Evolutionary conservation across 2,888 invertebrate species (phyloP).

Genomic region (Sinohyriopsis cumingii): DNA sequence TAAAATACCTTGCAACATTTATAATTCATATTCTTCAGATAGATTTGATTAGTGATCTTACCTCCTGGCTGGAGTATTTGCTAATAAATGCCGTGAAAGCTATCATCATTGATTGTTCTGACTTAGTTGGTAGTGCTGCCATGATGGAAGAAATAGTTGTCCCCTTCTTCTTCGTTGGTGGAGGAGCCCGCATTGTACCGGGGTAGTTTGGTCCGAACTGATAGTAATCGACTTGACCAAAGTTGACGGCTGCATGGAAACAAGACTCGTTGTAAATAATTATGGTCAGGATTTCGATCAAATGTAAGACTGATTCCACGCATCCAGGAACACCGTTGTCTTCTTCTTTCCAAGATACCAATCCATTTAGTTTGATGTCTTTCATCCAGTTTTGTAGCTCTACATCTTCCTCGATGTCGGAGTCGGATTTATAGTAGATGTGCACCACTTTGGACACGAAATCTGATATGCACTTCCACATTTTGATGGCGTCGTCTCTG

Average conservation of each 20-base stretch:
- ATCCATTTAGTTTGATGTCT: conserved; percentile 26
- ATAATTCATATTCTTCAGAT: too few species aligned
- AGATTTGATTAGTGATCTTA: conserved; percentile 4
- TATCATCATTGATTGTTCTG: conserved; percentile 29
- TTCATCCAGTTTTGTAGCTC: conserved; percentile 26
- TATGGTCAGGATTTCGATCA: conserved; percentile 25
- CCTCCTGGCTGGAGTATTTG: conserved; percentile 28
- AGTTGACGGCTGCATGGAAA: conserved; percentile 33
- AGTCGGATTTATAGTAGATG: conserved; percentile 24
- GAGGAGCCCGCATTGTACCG: conserved; percentile 23
- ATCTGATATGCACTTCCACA: conserved; percentile 23
- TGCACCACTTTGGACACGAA: conserved; percentile 21
- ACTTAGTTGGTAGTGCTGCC: conserved; percentile 10
- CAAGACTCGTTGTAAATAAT: conserved; percentile 29
- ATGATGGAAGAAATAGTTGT: too few species aligned
- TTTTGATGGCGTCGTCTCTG: conserved; percentile 28
- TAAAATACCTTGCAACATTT: too few species aligned
- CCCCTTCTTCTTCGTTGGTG: conserved; percentile 22
- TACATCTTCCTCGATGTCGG: conserved; percentile 18
- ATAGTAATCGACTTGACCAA: conserved; percentile 34
- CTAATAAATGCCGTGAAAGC: conserved; percentile 32
- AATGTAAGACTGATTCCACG: conserved; percentile 14
- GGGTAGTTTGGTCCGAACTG: conserved; percentile 37
- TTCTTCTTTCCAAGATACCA: conserved; percentile 13
- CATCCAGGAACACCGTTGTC: conserved; percentile 28